A percentile compares a stretch with the other conserved stretches of the same genome.
These are phyloP conservation scores for Lepidocyrtoides sp. DNA, from an alignment of 2,888 invertebrate species.

Conservation along the genomic window DNA sequence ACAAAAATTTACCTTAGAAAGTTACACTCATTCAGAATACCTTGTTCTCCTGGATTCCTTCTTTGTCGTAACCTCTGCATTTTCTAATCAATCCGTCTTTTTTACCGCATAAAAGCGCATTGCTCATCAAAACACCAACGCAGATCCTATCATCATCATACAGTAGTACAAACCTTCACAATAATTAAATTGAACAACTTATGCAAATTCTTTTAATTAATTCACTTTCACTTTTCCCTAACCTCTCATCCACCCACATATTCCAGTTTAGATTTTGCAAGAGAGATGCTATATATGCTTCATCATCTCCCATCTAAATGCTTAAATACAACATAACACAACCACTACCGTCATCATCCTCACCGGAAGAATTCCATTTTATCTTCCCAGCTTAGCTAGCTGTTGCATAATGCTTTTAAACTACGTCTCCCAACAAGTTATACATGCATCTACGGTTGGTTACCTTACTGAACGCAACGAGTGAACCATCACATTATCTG, in stretches of 20 bases:
- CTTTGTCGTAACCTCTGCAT: slow-evolving; percentile 3
- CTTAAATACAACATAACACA: slow-evolving; percentile 25
- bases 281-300: slow-evolving; percentile 1
- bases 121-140: neutral
- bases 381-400: slow-evolving; percentile 12
- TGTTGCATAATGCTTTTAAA: slow-evolving; percentile 41
- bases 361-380: slow-evolving; percentile 48
- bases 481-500: no score
- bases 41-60: neutral
- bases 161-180: slow-evolving; percentile 17
- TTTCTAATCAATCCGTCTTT: neutral
- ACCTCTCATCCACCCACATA: slow-evolving; percentile 2
- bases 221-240: slow-evolving; percentile 65
- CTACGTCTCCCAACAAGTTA: neutral
- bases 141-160: neutral
- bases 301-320: no score
- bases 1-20: neutral
- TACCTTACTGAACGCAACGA: no score
- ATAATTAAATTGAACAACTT: slow-evolving; percentile 75
- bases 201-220: slow-evolving; percentile 83
- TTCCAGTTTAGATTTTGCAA: slow-evolving; percentile 31
- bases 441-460: neutral
- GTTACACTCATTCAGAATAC: neutral
- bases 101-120: neutral
- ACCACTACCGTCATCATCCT: slow-evolving; percentile 19